phyloP scores from a whole-genome alignment of 2,888 invertebrate species.

The Drosophila crucigera region DNA sequence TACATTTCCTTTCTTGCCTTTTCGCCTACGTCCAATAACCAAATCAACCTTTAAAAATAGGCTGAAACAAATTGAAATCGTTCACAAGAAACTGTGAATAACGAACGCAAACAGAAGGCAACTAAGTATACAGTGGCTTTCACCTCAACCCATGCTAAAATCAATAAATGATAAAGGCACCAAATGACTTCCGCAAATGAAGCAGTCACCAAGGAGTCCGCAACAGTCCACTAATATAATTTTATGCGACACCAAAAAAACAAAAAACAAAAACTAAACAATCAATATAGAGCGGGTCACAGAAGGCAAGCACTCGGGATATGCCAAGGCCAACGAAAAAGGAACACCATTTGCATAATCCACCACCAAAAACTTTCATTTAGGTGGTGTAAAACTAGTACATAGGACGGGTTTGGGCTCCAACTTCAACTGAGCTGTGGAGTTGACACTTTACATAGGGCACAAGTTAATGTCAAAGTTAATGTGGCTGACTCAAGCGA shows the following conservation, averaged over 20 bases:
- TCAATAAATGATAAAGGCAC: constrained; percentile 42
- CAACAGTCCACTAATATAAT: constrained; percentile 20
- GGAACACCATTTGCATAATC: constrained; percentile 32
- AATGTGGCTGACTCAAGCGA: constrained; percentile 8
- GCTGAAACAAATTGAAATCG: not conserved
- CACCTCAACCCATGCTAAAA: constrained; percentile 23
- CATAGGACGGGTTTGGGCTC: not conserved
- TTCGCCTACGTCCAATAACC: not conserved
- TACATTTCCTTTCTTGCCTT: not conserved
- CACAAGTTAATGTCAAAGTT: constrained; percentile 8
- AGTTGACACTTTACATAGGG: constrained; percentile 19
- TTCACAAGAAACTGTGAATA: not conserved
- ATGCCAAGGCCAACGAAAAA: constrained; percentile 17
- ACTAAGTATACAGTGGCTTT: constrained; percentile 15
- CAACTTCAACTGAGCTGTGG: constrained; percentile 1
- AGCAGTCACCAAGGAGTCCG: constrained; percentile 19
- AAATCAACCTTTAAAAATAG: not conserved
- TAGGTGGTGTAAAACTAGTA: not conserved
- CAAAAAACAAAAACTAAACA: constrained; percentile 11
- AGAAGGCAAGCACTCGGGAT: constrained; percentile 5
- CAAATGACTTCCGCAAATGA: constrained; percentile 44
- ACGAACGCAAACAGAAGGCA: not conserved
- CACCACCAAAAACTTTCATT: constrained; percentile 29
- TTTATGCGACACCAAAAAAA: constrained; percentile 2
- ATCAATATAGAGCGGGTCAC: constrained; percentile 27